Conservation (phyloP, 2,113 vertebrate genomes). For the Oxyruncus cristatus region DNA sequence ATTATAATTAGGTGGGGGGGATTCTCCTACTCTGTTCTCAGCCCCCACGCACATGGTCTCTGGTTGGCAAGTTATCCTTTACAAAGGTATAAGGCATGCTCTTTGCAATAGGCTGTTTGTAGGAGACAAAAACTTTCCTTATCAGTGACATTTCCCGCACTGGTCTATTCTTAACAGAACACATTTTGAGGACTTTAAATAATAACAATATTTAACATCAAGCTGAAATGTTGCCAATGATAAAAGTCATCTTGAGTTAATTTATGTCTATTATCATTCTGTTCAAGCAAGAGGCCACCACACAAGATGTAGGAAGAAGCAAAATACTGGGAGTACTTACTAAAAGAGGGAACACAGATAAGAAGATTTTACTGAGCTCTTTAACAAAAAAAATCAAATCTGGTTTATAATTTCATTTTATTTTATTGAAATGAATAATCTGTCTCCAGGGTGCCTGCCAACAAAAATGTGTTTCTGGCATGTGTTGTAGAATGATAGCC, state of each 20-base stretch:
- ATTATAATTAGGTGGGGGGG: neutral
- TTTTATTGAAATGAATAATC: neutral
- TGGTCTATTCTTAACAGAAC: neutral
- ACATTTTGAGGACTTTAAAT: neutral
- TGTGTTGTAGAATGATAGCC: neutral
- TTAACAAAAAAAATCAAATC: neutral
- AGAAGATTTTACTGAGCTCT: neutral
- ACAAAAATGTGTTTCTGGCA: neutral
- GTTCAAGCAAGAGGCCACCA: neutral
- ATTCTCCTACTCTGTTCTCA: neutral
- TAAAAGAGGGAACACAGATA: neutral
- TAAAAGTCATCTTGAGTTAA: neutral
- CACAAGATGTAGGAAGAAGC: fast-evolving
- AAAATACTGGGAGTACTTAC: neutral
- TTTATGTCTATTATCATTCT: neutral
- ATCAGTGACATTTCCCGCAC: neutral
- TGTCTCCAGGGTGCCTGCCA: neutral
- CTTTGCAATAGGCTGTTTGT: neutral
- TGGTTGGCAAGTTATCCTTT: neutral
- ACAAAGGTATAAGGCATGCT: neutral
- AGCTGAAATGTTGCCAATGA: neutral
- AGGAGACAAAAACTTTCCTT: neutral
- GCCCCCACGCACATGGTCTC: fast-evolving
- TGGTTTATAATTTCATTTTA: neutral
- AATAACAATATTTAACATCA: neutral